A percentile compares a stretch with the other conserved stretches of the same genome.
These are phyloP conservation scores for Polymixis flavicincta DNA, from an alignment of 2,888 invertebrate genomes.

Conservation along the genomic window DNA sequence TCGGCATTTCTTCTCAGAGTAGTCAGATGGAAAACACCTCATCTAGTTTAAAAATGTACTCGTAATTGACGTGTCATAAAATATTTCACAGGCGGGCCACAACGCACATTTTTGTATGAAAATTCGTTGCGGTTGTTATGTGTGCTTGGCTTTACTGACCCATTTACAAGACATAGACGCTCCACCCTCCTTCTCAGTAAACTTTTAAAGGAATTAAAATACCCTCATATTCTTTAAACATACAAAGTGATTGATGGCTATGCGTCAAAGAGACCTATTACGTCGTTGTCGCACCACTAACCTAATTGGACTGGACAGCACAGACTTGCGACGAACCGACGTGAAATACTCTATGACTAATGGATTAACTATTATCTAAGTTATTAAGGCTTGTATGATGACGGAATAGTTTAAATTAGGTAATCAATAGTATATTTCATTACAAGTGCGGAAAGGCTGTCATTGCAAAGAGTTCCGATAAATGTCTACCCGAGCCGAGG, in stretches of 20 bases:
- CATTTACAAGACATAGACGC: not conserved
- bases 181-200: conserved; percentile 16
- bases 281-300: conserved; percentile 35
- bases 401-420: not conserved
- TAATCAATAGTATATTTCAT: too few species aligned
- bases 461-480: too few species aligned
- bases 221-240: conserved; percentile 25
- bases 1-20: too few species aligned
- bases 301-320: conserved; percentile 48
- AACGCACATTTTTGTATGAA: not conserved
- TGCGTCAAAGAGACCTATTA: conserved; percentile 37
- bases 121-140: not conserved
- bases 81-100: not conserved
- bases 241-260: conserved; percentile 47
- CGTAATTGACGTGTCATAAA: too few species aligned
- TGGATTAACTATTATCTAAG: conserved; percentile 45
- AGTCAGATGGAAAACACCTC: too few species aligned
- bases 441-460: too few species aligned
- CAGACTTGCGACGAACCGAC: conserved; percentile 12
- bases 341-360: conserved; percentile 47
- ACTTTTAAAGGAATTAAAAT: conserved; percentile 46
- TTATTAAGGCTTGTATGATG: not conserved
- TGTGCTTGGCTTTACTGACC: not conserved
- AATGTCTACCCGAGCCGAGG: too few species aligned
- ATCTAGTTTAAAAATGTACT: too few species aligned